Conservation (phyloP, 37 sponge, comb jelly and placozoan species). For the Bolinopsis microptera region DNA sequence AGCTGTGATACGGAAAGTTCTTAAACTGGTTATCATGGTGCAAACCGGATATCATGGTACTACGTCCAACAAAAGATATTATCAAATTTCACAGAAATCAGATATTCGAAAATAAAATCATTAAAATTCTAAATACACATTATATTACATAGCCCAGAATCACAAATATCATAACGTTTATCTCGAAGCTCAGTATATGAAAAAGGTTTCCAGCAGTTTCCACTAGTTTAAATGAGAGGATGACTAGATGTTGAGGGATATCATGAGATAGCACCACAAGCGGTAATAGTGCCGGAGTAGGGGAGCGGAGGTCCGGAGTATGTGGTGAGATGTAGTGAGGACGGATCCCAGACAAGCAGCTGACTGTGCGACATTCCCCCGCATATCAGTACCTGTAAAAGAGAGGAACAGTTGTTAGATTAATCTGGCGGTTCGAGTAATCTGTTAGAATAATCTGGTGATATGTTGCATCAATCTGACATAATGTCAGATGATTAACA, state of each 20-base stretch:
- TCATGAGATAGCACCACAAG: slow-evolving; percentile 7
- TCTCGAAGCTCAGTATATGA: not conserved
- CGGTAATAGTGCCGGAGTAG: slow-evolving; percentile 53
- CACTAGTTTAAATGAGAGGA: no score
- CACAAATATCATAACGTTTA: not conserved
- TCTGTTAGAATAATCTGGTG: not conserved
- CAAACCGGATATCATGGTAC: not conserved
- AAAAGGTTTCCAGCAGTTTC: no score
- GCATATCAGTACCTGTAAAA: slow-evolving; percentile 27
- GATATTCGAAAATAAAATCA: not conserved
- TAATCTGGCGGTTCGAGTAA: not conserved
- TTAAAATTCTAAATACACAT: not conserved
- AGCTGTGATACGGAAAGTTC: no score
- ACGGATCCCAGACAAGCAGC: slow-evolving; percentile 13
- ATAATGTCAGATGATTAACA: no score
- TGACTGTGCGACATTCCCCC: slow-evolving; percentile 53
- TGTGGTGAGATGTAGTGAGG: not conserved
- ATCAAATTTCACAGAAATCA: not conserved
- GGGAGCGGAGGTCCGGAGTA: slow-evolving; percentile 35
- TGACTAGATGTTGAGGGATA: no score
- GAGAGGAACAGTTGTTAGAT: not conserved
- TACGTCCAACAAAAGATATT: not conserved
- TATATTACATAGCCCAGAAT: not conserved
- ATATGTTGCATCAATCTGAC: not conserved
- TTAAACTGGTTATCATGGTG: not conserved